Conservation (phyloP, 2,888 invertebrate genomes). For the Microdon myrmicae region DNA sequence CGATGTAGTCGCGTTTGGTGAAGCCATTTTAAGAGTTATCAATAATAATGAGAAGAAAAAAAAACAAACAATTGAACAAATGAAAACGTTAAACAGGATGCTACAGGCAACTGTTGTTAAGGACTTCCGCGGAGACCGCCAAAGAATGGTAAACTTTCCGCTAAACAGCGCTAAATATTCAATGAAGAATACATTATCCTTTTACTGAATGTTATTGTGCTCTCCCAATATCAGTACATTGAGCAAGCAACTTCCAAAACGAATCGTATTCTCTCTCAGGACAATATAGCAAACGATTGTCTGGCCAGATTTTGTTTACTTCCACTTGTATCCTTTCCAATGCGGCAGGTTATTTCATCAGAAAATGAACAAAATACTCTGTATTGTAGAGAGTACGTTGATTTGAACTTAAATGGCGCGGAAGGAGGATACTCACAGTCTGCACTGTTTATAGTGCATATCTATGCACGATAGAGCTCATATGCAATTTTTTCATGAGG, state of each 20-base stretch:
- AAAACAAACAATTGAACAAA: constrained; percentile 5
- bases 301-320: constrained; percentile 15
- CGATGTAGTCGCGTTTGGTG: too few species aligned
- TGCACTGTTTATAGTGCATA: constrained; percentile 44
- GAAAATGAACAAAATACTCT: too few species aligned
- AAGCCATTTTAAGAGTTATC: too few species aligned
- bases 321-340: too few species aligned
- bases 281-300: constrained; percentile 3
- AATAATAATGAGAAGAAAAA: constrained; percentile 1
- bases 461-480: constrained; percentile 22
- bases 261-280: constrained; percentile 6
- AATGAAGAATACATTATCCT: constrained; percentile 48
- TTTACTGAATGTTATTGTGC: constrained; percentile 26
- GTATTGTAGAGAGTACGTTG: too few species aligned
- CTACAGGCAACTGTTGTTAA: too few species aligned
- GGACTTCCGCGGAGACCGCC: neutral
- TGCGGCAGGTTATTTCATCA: too few species aligned
- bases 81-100: too few species aligned
- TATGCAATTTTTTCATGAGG: constrained; percentile 45
- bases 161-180: constrained; percentile 46
- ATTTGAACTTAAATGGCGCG: too few species aligned
- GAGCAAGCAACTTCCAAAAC: constrained; percentile 27
- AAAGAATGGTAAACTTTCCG: constrained; percentile 32
- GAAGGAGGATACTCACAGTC: constrained; percentile 42
- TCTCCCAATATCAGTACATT: constrained; percentile 1